A percentile compares a stretch with the other conserved stretches of the same genome.
These are phyloP conservation scores for Coreius guichenoti DNA, from an alignment of 2,797 vertebrate genomes.

Conservation along the genomic window DNA sequence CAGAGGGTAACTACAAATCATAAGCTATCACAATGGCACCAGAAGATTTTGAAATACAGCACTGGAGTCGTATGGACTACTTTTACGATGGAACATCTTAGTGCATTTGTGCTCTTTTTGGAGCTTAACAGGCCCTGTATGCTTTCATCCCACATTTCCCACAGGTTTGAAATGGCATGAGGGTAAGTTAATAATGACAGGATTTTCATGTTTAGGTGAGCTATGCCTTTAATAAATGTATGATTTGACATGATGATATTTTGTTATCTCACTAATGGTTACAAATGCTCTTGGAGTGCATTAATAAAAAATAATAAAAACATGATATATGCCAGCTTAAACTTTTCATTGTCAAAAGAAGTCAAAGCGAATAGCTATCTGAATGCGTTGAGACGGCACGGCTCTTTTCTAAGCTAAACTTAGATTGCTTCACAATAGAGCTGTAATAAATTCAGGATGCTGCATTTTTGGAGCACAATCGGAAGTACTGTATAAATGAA, in stretches of 20 bases:
- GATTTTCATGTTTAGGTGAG: background rate
- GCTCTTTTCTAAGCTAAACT: background rate
- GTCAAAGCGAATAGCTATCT: background rate
- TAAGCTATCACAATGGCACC: background rate
- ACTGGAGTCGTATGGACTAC: background rate
- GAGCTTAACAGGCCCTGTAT: background rate
- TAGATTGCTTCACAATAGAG: background rate
- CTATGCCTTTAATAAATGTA: background rate
- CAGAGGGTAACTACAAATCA: background rate
- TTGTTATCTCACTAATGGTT: background rate
- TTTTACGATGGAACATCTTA: background rate
- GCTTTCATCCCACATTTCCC: background rate
- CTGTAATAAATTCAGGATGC: conserved; percentile 2
- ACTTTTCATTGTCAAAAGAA: background rate
- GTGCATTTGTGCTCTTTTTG: background rate
- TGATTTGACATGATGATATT: background rate
- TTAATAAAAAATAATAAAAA: background rate
- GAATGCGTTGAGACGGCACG: background rate
- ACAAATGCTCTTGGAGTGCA: background rate
- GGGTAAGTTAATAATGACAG: background rate
- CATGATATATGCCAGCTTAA: background rate
- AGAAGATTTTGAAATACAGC: background rate
- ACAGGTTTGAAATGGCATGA: background rate
- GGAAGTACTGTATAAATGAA: background rate
- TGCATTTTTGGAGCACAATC: background rate